Base-by-base conservation (phyloP, 1,140 invertebrate species). In the Arion vulgaris region DNA sequence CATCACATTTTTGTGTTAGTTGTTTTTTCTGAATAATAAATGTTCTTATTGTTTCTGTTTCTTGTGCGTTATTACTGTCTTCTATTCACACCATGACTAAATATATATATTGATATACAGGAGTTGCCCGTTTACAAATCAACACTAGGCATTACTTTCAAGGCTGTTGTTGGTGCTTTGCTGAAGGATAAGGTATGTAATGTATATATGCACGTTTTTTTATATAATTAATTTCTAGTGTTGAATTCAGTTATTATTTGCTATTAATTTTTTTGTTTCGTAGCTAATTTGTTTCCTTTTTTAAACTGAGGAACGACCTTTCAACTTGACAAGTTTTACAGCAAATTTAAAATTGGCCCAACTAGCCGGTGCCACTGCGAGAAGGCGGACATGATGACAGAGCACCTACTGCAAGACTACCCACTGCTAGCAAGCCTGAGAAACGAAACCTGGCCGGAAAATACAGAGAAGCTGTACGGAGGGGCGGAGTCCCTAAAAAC, bases 91-190 rank as follows among this genome's bases (percentile, higher is more conserved):
- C 41, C 15, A 15, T 45, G 15, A 45, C 5, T 45, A 45, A 45
- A 45, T 5, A 7, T 45, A 45, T 45, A 7, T 45, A 45, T 49
- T 74, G 28, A 74, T 41, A 36, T 39, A n/a, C 88, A 96, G 95
- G 96, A 97, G 89, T 95, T 95, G 92, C 97, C 97, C 69, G 94
- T 95, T 0, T 91, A 93, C 78, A 90, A 94, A 23, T 90, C 93
- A 81, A 95, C 95, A 2, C 91, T 97, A 78, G 94, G 95, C n/a
- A 93, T 94, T 69, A 95, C 95, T 38, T 95, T 98, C 79, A 94
- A 95, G 88, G 96, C 97, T n/a, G 91, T 98, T 17, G 94, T 98
- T 66, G 95, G 95, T 38, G 96, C 96, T 0, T 90, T 99, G 7
- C 79, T 76, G 36, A 80, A 88, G 79, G 91, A 91, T 80, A 84